phyloP scores from a whole-genome alignment of 2,888 invertebrate species.

The Athrips mouffetella region DNA sequence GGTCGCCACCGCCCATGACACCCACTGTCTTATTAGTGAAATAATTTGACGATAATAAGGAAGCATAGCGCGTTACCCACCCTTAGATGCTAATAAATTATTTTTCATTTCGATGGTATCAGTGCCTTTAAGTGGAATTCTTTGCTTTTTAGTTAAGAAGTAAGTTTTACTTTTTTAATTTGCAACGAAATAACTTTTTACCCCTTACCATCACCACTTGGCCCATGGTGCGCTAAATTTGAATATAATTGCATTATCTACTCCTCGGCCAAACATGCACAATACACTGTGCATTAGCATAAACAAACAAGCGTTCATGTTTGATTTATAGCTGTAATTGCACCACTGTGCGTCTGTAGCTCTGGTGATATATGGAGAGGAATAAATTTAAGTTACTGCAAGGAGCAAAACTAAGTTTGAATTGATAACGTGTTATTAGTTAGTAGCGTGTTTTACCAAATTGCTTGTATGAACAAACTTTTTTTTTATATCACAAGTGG shows the following conservation, averaged over 20 bases:
- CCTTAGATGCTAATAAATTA: too few species aligned
- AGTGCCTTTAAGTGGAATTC: not conserved
- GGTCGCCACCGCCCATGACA: too few species aligned
- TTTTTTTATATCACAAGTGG: too few species aligned
- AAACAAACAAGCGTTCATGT: conserved; percentile 24
- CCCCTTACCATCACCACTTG: not conserved
- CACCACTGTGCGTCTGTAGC: not conserved
- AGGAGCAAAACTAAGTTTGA: not conserved
- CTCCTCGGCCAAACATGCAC: not conserved
- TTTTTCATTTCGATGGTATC: too few species aligned
- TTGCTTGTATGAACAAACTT: too few species aligned
- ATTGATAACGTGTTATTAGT: not conserved
- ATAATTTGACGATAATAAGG: too few species aligned
- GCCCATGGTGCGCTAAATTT: conserved; percentile 23
- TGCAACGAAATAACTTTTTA: not conserved
- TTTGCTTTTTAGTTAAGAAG: not conserved
- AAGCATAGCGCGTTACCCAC: not conserved
- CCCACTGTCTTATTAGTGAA: too few species aligned
- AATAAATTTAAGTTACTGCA: not conserved
- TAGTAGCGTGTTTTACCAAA: too few species aligned
- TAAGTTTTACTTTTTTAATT: not conserved
- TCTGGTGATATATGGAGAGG: not conserved
- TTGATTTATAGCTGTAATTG: conserved; percentile 11
- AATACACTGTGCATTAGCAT: conserved; percentile 28
- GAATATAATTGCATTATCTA: conserved; percentile 39